Percentiles rank a stretch among this genome's conserved stretches.
These are phyloP conservation scores for Scaptomyza flava DNA, from an alignment of 2,888 invertebrate genomes.

Conservation along the genomic window DNA sequence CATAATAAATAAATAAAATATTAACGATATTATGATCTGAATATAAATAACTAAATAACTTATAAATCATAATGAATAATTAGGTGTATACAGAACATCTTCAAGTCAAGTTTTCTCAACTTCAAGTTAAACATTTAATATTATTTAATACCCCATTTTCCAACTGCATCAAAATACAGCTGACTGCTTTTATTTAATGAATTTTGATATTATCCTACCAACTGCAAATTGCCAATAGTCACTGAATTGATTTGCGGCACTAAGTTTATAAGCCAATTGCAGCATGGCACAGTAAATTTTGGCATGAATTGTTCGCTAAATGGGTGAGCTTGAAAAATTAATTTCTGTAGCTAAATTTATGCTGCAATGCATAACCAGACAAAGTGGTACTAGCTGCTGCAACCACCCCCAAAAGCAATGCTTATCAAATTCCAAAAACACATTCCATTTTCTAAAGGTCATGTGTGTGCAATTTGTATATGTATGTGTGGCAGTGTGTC, in stretches of 20 bases:
- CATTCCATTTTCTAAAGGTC: conserved; percentile 61
- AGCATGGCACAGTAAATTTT: background rate
- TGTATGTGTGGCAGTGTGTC: conserved; percentile 5
- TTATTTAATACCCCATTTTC: background rate
- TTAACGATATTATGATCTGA: no score
- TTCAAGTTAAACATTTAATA: no score
- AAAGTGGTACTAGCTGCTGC: background rate
- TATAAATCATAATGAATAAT: no score
- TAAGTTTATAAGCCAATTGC: conserved; percentile 39
- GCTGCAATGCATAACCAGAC: conserved; percentile 11
- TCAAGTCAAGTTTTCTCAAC: background rate
- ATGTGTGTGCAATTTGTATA: conserved; percentile 9
- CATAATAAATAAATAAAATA: background rate
- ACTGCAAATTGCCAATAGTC: conserved; percentile 12
- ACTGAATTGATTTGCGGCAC: conserved; percentile 35
- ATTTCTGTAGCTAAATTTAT: conserved; percentile 29
- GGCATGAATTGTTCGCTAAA: conserved; percentile 3
- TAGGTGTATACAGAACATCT: background rate
- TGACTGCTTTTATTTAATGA: background rate
- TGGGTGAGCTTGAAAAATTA: conserved; percentile 14
- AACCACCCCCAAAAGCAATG: conserved; percentile 7
- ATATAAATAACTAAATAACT: no score
- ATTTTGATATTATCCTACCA: background rate
- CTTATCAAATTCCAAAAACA: conserved; percentile 50
- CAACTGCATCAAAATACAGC: background rate